phyloP scores from a whole-genome alignment of 2,113 vertebrate species.

The Podarcis cretensis region DNA sequence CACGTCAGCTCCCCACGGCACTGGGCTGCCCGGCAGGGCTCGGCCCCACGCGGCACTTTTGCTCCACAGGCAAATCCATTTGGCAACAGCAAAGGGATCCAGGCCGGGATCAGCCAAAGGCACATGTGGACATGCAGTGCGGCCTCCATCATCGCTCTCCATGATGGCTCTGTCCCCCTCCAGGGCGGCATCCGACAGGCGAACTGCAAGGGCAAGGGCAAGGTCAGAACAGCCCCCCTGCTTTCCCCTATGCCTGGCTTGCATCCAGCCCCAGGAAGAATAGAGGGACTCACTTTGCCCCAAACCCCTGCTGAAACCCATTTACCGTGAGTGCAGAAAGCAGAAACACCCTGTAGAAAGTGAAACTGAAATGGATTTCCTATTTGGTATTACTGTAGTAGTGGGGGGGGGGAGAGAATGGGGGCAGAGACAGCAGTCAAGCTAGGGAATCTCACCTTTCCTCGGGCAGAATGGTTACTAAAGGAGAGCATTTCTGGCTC shows the following conservation, averaged over 20 bases:
- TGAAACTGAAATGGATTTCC: neutral
- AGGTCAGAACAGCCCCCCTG: neutral
- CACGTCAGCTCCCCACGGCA: constrained; percentile 75
- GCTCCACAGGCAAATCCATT: accelerated
- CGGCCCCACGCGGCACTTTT: constrained; percentile 23
- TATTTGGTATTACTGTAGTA: neutral
- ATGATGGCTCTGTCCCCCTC: constrained; percentile 65
- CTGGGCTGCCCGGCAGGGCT: neutral
- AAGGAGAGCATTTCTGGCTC: neutral
- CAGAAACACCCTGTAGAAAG: neutral
- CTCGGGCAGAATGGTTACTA: neutral
- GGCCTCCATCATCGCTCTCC: constrained; percentile 68
- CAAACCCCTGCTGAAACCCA: neutral
- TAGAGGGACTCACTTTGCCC: no score
- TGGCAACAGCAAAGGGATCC: constrained; percentile 43
- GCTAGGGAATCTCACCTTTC: neutral
- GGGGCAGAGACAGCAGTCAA: neutral
- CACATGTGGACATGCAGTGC: constrained; percentile 54
- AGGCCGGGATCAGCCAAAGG: constrained; percentile 66
- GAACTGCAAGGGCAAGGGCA: constrained; percentile 39
- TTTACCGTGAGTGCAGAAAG: neutral
- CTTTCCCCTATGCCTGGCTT: no score
- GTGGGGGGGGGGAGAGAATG: no score
- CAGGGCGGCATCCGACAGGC: constrained; percentile 76
- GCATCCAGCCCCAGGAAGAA: accelerated